Evolutionary conservation across 1,140 invertebrate species (phyloP), one percentile per base, ranked within the genome.

Genomic region (Hormaphis cornu): DNA sequence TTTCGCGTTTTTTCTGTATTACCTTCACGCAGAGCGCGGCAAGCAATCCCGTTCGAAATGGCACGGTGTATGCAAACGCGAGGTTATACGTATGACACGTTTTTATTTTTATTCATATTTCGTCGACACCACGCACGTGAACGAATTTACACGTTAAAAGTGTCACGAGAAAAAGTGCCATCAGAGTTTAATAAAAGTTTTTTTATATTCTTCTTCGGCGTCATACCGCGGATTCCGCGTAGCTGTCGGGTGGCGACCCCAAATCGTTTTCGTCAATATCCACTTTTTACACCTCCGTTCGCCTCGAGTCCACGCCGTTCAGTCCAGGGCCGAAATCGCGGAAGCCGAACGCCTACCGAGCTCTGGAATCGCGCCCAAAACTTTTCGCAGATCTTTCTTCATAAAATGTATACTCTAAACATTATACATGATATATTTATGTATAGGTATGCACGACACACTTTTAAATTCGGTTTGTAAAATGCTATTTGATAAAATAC

Each of bases 71-170:
- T 24, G 20, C n/a, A n/a, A n/a, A n/a, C n/a, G n/a, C n/a, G n/a
- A n/a, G n/a, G n/a, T n/a, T 50, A 50, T n/a, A 8, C 14, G 6
- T 58, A 30, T 37, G 22, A 12, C 40, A 22, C 18, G 9, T 40
- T 18, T 26, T 6, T 48, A 48, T 48, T 16, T 48, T 4, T 24
- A 52, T 52, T 28, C n/a, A 28, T 52, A 8, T 56, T 22, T 37
- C 0, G 10, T 24, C 2, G 1, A 58, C 37, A 58, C 33, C 54
- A n/a, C 26, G 7, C 54, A n/a, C 26, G 7, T 50, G 14, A 50
- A 46, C 44, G 61, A 44, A 50, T 66, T 66, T 50, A 66, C 44
- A 20, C 28, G 61, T 35, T 35, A 66, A 66, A 42, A 3, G 61
- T 24, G 61, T 66, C 61, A 66, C 14, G 28, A 48, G 26, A 37